A percentile compares a stretch with the other conserved stretches of the same genome.
Conservation (phyloP, 1,140 invertebrate species). For the Gonatopus flavifemur region DNA sequence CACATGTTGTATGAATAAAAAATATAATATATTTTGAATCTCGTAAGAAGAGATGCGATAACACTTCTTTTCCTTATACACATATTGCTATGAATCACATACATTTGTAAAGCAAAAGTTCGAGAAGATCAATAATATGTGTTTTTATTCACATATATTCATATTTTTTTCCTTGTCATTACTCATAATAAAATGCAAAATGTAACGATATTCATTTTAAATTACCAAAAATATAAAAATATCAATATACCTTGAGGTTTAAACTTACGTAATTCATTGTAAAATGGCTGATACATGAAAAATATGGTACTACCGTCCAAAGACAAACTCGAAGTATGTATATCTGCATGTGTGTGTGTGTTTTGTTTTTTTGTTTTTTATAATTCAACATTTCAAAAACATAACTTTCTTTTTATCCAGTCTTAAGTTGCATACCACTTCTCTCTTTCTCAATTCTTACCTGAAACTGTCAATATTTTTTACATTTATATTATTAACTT, state of each 20-base stretch:
- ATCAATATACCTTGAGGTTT: slow-evolving; percentile 18
- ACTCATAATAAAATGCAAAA: background rate
- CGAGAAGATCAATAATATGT: too few relatives aligned
- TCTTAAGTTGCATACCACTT: slow-evolving; percentile 20
- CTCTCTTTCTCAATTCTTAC: slow-evolving; percentile 9
- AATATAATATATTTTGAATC: background rate
- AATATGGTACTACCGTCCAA: too few relatives aligned
- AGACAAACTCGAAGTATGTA: too few relatives aligned
- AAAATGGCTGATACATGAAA: slow-evolving; percentile 17
- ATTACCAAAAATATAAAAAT: slow-evolving; percentile 22
- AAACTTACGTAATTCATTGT: slow-evolving; percentile 15
- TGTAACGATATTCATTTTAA: background rate
- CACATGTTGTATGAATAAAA: background rate
- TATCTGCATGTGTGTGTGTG: too few relatives aligned
- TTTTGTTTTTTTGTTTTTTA: background rate
- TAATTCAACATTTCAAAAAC: slow-evolving; percentile 3
- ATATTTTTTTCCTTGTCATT: too few relatives aligned
- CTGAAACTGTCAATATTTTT: too few relatives aligned
- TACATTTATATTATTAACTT: too few relatives aligned
- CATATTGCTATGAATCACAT: background rate
- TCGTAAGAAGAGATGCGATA: background rate
- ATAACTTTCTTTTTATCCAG: slow-evolving; percentile 22
- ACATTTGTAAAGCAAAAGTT: slow-evolving; percentile 1
- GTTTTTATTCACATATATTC: too few relatives aligned
- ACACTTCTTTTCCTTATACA: background rate